These are phyloP conservation scores for Rhimphoctona megacephalus DNA, from an alignment of 2,888 invertebrate genomes.

Conservation along the genomic window DNA sequence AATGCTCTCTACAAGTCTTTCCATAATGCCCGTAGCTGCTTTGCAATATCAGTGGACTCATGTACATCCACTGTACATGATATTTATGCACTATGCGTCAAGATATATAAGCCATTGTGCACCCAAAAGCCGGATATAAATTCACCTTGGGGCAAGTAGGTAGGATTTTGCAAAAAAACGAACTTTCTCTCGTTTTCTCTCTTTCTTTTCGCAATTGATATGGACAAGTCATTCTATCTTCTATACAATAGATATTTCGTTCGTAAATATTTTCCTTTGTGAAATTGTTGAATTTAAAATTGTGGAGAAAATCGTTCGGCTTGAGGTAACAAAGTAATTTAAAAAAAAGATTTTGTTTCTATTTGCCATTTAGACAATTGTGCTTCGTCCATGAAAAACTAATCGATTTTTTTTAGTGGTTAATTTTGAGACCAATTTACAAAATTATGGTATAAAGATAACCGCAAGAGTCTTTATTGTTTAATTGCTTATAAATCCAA, in stretches of 20 bases:
- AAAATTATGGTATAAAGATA: too few relatives aligned
- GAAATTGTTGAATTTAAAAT: not conserved
- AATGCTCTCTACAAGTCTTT: conserved; percentile 39
- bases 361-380: not conserved
- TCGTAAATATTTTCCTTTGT: not conserved
- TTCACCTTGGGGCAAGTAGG: conserved; percentile 53
- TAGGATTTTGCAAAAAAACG: conserved; percentile 23
- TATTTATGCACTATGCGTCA: conserved; percentile 55
- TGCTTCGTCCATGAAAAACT: not conserved
- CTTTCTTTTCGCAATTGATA: not conserved
- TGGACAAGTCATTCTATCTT: not conserved
- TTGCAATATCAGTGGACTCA: conserved; percentile 55
- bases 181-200: not conserved
- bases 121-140: conserved; percentile 70
- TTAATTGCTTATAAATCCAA: too few relatives aligned
- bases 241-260: not conserved
- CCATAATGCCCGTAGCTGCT: conserved; percentile 33
- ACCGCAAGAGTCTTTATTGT: too few relatives aligned
- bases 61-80: conserved; percentile 10
- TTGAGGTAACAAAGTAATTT: not conserved
- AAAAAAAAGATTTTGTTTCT: not conserved
- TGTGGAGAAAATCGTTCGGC: not conserved
- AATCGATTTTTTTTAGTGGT: not conserved
- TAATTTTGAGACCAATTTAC: too few relatives aligned
- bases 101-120: conserved; percentile 24